Conservation (phyloP, 2,113 vertebrate species). For the Dromaius novaehollandiae region DNA sequence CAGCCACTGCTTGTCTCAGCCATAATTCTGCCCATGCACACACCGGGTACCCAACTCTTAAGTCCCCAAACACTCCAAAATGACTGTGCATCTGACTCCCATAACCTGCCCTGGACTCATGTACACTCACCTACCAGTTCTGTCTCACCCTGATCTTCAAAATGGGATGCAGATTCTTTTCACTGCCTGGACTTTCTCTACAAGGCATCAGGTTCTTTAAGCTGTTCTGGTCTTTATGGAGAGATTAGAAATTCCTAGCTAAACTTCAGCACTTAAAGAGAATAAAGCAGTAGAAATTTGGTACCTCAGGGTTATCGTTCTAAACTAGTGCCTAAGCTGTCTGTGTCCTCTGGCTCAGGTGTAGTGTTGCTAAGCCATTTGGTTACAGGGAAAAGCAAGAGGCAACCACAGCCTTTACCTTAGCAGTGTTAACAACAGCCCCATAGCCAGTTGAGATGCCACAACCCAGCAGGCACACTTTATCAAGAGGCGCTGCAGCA, state of each 20-base stretch:
- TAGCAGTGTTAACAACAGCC: slow-evolving; percentile 81
- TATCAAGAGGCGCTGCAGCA: slow-evolving; percentile 79
- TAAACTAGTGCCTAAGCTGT: background rate
- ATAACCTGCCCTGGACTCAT: background rate
- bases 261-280: background rate
- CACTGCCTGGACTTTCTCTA: background rate
- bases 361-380: background rate
- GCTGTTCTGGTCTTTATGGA: background rate
- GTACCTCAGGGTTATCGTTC: background rate
- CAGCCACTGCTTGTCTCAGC: background rate
- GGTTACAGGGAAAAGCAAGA: background rate
- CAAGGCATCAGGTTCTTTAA: background rate
- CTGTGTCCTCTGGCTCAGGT: background rate
- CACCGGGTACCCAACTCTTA: no score
- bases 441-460: slow-evolving; percentile 85
- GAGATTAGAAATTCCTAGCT: background rate
- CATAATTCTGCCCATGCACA: background rate
- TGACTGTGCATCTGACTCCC: background rate
- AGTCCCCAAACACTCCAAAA: no score
- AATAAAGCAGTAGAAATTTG: background rate
- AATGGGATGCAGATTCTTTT: background rate
- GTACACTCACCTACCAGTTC: background rate
- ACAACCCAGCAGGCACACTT: slow-evolving; percentile 85
- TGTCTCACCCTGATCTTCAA: background rate
- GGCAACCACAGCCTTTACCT: slow-evolving; percentile 63